Evolutionary conservation across 2,113 vertebrate species (phyloP).

Genomic region (Ceyx margarethae): DNA sequence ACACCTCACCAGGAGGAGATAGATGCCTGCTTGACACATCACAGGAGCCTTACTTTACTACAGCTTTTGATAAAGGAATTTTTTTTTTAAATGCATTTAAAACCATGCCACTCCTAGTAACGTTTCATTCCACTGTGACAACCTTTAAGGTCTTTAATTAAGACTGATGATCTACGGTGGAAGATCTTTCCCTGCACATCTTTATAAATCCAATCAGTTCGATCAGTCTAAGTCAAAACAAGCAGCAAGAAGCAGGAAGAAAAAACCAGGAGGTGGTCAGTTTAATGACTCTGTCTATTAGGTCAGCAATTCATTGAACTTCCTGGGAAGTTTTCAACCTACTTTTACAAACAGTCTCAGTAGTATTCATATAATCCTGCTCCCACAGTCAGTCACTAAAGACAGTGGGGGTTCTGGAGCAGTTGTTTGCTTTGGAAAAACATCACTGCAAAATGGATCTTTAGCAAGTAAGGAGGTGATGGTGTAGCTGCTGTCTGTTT

Average conservation of each 20-base stretch:
- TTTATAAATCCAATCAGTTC: neutral
- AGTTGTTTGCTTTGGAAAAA: neutral
- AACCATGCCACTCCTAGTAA: neutral
- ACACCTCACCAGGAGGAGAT: neutral
- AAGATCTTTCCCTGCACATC: neutral
- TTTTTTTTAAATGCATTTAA: neutral
- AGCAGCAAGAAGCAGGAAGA: neutral
- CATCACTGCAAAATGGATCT: neutral
- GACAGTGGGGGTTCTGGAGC: fast-evolving
- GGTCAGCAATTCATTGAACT: neutral
- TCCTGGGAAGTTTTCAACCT: neutral
- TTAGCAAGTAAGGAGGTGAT: neutral
- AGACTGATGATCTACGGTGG: neutral
- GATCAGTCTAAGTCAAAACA: neutral
- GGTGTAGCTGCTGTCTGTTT: neutral
- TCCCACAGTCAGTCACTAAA: neutral
- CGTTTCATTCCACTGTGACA: neutral
- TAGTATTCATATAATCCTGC: neutral
- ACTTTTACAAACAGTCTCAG: neutral
- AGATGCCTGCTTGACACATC: neutral
- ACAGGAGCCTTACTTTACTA: neutral
- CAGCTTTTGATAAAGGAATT: neutral
- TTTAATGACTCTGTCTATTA: neutral
- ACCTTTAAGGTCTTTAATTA: neutral
- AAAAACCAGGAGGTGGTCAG: neutral